Base-by-base conservation (phyloP, 2,113 vertebrate genomes). In the Mustelus asterias region DNA sequence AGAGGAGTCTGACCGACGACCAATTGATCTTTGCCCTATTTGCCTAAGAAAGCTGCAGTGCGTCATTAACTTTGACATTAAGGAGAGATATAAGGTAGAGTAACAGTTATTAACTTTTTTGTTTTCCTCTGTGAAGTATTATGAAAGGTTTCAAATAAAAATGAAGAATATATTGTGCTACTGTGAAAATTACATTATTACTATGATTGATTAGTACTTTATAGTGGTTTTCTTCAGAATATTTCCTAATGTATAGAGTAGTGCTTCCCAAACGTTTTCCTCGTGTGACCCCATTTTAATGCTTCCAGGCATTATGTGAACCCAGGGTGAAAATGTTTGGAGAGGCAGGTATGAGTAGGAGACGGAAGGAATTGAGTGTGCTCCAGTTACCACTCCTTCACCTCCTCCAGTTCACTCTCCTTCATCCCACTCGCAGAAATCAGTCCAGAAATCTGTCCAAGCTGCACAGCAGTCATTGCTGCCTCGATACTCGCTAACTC, bases 11-110 rank as follows among this genome's bases (percentile, higher is more conserved):
- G 97, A 97, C 96, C 96, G 97, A 26, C 96, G 96, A 0, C 97
- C 98, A 0, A 96, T 97, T 0, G 96, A 97, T 72, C 97, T 98
- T 80, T 98, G 98, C 70, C 98, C 98, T 0, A 95, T 98, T 96
- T 98, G 98, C 76, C 96, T 98, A 24, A 97, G 97, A 54, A 97
- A 98, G 96, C 96, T 98, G 24, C 97, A 97, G 89, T 96, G 96
- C 1, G 97, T 97, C 41, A 0, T 97, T 0, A 96, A 97, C 96
- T 98, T 98, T 96, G 96, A 1, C 3, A 96, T 97, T 65, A 18
- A 93, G 24, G 97, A 97, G 9, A 96, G 97, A 96, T 96, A 96
- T 78, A 65, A 96, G 96, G 96, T 97, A 96, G 85, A 9, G 7
- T 37, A 76, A 33, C 72, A 72, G 33, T 89, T 29, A 16, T 29